Conservation (phyloP, 1,140 invertebrate species). For the Cecropterus lyciades region DNA sequence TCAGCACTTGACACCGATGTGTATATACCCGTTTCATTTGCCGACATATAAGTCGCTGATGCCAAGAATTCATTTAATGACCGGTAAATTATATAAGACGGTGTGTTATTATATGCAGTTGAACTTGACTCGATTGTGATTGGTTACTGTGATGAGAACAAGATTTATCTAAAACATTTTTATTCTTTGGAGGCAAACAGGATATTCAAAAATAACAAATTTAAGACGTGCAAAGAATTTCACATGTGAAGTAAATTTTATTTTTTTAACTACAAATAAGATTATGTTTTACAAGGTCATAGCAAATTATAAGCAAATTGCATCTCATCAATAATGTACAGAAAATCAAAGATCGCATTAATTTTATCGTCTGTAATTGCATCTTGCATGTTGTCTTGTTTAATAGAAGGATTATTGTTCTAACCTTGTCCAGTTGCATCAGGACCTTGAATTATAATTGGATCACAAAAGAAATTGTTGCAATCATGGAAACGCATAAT, state of each 20-base stretch:
- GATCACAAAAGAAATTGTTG: conserved; percentile 52
- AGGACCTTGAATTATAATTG: conserved; percentile 52
- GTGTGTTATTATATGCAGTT: conserved; percentile 62
- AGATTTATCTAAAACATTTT: background rate
- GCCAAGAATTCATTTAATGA: conserved; percentile 67
- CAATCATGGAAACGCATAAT: conserved; percentile 40
- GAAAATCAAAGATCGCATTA: conserved; percentile 22
- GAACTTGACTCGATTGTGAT: conserved; percentile 59
- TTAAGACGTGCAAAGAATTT: no score
- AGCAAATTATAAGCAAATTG: conserved; percentile 12
- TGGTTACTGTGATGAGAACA: conserved; percentile 31
- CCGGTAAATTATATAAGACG: conserved; percentile 60
- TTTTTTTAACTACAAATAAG: no score
- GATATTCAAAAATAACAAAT: no score
- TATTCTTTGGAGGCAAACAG: background rate
- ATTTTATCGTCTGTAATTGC: conserved; percentile 32
- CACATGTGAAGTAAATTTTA: no score
- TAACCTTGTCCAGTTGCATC: conserved; percentile 51
- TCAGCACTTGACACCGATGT: conserved; percentile 69
- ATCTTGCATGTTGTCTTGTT: conserved; percentile 28
- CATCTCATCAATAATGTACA: conserved; percentile 26
- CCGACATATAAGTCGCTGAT: conserved; percentile 44
- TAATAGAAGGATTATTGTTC: conserved; percentile 32
- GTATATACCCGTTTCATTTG: conserved; percentile 44
- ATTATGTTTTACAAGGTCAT: background rate